Evolutionary conservation across 2,797 vertebrate genomes (phyloP), one percentile per base, ranked within the genome.

Genomic region (Leptoclinus maculatus): DNA sequence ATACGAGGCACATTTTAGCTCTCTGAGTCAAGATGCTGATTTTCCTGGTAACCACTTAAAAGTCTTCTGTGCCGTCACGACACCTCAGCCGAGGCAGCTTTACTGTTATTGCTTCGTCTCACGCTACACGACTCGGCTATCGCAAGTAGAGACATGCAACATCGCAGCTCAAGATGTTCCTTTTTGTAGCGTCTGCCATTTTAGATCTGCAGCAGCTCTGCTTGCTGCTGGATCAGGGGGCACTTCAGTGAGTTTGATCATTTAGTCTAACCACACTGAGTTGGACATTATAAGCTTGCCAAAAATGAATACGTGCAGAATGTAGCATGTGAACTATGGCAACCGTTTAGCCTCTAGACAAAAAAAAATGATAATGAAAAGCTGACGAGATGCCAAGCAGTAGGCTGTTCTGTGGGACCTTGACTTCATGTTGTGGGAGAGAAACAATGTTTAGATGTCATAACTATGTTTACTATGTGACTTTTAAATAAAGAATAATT

Each of bases 331-430:
- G 76, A 84, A 66, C 62, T 53, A 60, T 11, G 1, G 25, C 10
- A 3, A 69, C 57, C 45, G 23, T 77, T 74, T 71, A 66, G 76
- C 66, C 74, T 53, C 39, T 13, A 77, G 74, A 79, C 58, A 71
- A 41, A 2, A 59, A 62, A 79, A 82, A 74, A 67, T 14, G 5
- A 23, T 65, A 56, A 74, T 78, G 57, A 79, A 65, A 86, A 72
- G 65, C 66, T 36, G 62, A 85, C 69, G 70, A 78, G 39, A 77
- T 59, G 71, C 69, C 74, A 80, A 66, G 11, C 57, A 21, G 45
- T 3, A 21, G 13, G n/a, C 23, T 84, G 59, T 27, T 80, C 23
- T 73, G 27, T 69, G 71, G 17, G 66, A 83, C 21, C 12, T 2
- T 60, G 63, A 45, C 19, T 29, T 25, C 51, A 36, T 71, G 34